Conservation (phyloP, 2,888 invertebrate species). For the Tetrapedia diversipes region DNA sequence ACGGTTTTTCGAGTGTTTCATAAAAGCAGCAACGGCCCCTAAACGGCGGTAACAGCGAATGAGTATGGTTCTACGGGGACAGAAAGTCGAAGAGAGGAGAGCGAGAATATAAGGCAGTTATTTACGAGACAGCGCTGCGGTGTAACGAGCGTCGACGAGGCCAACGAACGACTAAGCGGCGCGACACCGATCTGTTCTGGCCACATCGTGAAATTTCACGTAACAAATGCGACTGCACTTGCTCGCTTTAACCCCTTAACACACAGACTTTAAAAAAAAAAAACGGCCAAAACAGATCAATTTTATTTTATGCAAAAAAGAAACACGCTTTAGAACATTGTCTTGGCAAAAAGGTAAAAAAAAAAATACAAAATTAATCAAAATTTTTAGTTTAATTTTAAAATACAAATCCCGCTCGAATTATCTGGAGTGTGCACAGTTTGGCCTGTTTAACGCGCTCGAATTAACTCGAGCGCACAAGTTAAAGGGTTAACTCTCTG, state of each 20-base stretch:
- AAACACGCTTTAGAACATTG: no score
- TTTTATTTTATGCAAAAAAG: no score
- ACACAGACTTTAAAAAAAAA: no score
- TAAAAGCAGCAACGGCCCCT: slow-evolving; percentile 61
- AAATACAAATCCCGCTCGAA: no score
- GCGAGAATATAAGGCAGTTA: slow-evolving; percentile 76
- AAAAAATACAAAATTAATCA: no score
- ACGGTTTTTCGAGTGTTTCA: slow-evolving; percentile 64
- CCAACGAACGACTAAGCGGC: slow-evolving; percentile 76
- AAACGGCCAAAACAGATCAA: no score
- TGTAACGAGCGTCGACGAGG: slow-evolving; percentile 77
- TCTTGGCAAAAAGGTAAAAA: no score
- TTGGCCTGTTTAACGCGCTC: no score
- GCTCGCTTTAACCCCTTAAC: slow-evolving; percentile 38
- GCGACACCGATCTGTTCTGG: slow-evolving; percentile 77
- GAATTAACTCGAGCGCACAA: no score
- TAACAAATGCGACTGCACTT: slow-evolving; percentile 72
- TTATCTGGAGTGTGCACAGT: no score
- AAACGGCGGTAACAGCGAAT: slow-evolving; percentile 62
- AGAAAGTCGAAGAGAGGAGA: slow-evolving; percentile 50
- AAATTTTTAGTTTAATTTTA: no score
- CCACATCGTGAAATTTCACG: slow-evolving; percentile 77
- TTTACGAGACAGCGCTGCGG: slow-evolving; percentile 79
- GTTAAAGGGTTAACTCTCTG: no score
- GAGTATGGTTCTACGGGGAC: slow-evolving; percentile 55